Evolutionary conservation across 2,113 vertebrate species (phyloP).

Genomic region (Pseudorhombus dupliciocellatus): DNA sequence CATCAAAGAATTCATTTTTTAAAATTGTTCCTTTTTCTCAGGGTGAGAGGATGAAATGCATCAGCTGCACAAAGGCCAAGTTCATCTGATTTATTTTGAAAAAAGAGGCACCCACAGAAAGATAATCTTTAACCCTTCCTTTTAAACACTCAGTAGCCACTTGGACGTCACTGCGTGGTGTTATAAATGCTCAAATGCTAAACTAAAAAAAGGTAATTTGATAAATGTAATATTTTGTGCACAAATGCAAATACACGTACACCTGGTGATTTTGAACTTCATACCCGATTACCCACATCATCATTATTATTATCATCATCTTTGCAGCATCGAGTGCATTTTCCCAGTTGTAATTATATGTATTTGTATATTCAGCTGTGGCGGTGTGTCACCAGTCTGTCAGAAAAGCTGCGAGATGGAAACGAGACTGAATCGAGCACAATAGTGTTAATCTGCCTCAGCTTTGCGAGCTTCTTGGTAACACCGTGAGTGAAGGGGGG

Average conservation of each 20-base stretch:
- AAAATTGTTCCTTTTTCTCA: too few species aligned
- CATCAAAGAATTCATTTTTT: neutral
- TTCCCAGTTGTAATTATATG: too few species aligned
- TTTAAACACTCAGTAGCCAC: neutral
- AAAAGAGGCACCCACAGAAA: neutral
- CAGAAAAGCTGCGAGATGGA: neutral
- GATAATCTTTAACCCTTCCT: neutral
- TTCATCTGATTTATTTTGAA: too few species aligned
- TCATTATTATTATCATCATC: too few species aligned
- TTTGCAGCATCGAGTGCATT: too few species aligned
- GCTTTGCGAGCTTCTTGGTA: neutral
- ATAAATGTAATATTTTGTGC: too few species aligned
- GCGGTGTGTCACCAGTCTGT: neutral
- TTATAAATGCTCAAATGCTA: neutral
- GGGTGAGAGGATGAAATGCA: too few species aligned
- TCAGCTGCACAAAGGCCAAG: too few species aligned
- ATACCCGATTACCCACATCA: too few species aligned
- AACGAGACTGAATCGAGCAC: neutral
- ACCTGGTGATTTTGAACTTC: too few species aligned
- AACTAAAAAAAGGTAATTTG: neutral
- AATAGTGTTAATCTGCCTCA: neutral
- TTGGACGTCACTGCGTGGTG: neutral
- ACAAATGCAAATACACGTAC: too few species aligned
- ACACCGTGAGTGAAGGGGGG: neutral
- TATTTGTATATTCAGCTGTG: neutral